A percentile compares a stretch with the other conserved stretches of the same genome.
Conservation (phyloP, 1,140 invertebrate genomes). For the Sinonovacula constricta region DNA sequence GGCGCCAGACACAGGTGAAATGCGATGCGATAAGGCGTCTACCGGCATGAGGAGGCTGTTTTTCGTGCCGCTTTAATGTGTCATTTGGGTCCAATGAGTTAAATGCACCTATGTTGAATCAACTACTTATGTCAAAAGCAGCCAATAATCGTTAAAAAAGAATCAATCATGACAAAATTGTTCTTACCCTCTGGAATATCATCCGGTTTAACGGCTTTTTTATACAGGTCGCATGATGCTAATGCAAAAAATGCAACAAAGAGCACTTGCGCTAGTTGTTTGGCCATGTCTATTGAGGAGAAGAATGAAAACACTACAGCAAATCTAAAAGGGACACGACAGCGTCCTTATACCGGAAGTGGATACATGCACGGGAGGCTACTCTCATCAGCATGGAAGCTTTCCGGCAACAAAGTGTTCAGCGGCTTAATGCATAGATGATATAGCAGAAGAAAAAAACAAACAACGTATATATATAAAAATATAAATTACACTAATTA, state of each 20-base stretch:
- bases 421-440: too few species aligned
- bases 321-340: conserved; percentile 26
- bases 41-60: too few species aligned
- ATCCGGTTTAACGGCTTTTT: conserved; percentile 12
- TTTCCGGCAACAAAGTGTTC: conserved; percentile 3
- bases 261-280: neutral
- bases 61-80: too few species aligned
- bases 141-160: too few species aligned
- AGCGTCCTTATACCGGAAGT: conserved; percentile 49
- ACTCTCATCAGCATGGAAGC: neutral
- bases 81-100: too few species aligned
- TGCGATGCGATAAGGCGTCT: too few species aligned
- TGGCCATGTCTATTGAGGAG: neutral
- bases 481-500: too few species aligned
- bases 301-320: neutral
- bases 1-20: too few species aligned
- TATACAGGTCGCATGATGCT: neutral
- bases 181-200: conserved; percentile 21
- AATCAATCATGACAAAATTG: neutral
- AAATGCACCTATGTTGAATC: too few species aligned
- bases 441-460: too few species aligned
- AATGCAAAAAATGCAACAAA: neutral
- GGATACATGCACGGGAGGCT: neutral
- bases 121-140: too few species aligned
- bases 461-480: too few species aligned